Evolutionary conservation across 2,113 vertebrate species (phyloP).

Genomic region (Rafetus swinhoei): DNA sequence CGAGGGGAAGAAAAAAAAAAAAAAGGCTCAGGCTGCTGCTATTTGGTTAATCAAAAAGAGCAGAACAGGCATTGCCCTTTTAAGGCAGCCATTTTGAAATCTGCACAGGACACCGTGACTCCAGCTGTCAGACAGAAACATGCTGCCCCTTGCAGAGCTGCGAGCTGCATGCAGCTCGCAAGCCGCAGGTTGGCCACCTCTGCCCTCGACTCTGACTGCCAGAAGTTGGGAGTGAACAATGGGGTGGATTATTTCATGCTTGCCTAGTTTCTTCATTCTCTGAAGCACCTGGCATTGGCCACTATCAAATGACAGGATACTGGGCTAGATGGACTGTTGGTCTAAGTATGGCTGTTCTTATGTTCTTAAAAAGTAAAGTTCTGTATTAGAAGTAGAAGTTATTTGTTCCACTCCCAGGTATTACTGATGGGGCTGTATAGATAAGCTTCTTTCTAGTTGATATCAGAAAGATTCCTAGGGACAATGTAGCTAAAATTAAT

Average conservation of each 20-base stretch:
- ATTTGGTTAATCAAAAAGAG: too few species aligned
- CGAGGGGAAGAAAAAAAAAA: too few species aligned
- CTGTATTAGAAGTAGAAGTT: neutral
- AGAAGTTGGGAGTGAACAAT: neutral
- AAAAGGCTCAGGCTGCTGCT: too few species aligned
- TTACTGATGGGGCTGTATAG: neutral
- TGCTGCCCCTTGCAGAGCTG: too few species aligned
- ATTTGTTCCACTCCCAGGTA: neutral
- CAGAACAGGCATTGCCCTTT: too few species aligned
- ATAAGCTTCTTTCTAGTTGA: neutral
- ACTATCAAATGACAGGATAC: neutral
- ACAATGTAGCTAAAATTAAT: neutral
- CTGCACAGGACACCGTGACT: too few species aligned
- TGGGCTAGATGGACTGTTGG: neutral
- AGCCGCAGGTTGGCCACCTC: too few species aligned
- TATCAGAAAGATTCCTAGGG: neutral
- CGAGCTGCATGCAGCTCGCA: too few species aligned
- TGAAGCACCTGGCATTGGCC: neutral
- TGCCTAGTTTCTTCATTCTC: too few species aligned
- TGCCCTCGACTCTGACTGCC: neutral
- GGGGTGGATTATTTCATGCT: neutral
- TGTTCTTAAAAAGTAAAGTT: neutral
- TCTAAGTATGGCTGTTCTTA: neutral
- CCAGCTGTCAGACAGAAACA: too few species aligned
- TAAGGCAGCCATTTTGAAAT: too few species aligned